Evolutionary conservation across 1,140 invertebrate species (phyloP), one percentile per base, ranked within the genome.

Genomic region (Drosophila trapezifrons): DNA sequence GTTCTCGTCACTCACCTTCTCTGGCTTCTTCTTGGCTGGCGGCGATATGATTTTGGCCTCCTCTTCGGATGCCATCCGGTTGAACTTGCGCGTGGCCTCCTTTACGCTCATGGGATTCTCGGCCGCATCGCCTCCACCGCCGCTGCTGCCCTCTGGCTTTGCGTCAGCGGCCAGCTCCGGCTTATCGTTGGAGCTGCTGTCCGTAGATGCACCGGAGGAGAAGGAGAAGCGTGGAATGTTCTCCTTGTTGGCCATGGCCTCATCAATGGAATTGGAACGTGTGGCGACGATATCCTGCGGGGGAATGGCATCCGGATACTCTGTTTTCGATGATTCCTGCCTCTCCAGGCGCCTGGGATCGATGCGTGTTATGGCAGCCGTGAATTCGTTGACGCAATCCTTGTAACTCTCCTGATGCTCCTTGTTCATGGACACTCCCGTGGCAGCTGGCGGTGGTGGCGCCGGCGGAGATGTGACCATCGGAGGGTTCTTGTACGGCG

Each of bases 71-170:
- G 97, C 96, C 94, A 98, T 95, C 79, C 96, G 94, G 92, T 98
- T 98, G 92, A 98, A 97, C 91, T 97, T 97, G 93, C 97, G 96
- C 84, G 96, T 97, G 70, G 97, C 94, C 92, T 99, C 98, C 91
- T 97, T 97, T 4, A 99, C 97, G 75, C 97, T 97, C 69, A 98
- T 95, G 77, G 95, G 93, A 71, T 94, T 93, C 32, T 93, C 92
- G 22, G 67, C 47, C 0, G 45, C 40, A 9, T 91, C 89, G 4
- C 65, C 46, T 38, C 79, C 86, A 1, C 69, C 47, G 32, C 49
- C 49, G 51, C 18, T n/a, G 8, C 18, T 10, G 29, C 29, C 51
- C 18, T 37, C 51, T 52, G 77, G 75, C 12, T 43, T 35, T 13
- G 20, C 35, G n/a, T 20, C 10, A 2, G 42, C 60, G 1, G 57